Evolutionary conservation across 1,140 invertebrate species (phyloP).

Genomic region (Ceratosolen fusciceps): DNA sequence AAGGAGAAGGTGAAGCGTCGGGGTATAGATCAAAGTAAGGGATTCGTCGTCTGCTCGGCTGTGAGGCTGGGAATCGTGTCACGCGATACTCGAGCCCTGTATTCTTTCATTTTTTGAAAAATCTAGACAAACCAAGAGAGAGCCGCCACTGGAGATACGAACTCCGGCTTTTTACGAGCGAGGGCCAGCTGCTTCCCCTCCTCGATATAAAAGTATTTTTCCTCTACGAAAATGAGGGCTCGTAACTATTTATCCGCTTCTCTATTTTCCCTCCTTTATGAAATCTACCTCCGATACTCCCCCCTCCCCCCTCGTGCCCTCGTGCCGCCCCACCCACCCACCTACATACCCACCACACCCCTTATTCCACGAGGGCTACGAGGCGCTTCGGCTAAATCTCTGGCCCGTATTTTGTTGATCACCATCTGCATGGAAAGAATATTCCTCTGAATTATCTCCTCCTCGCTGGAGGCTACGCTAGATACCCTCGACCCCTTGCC

Average conservation of each 20-base stretch:
- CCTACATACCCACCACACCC: too few relatives aligned
- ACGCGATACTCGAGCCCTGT: background rate
- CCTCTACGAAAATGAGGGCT: background rate
- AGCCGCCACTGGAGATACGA: background rate
- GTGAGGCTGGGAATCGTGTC: background rate
- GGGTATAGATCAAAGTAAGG: background rate
- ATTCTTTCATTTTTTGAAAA: background rate
- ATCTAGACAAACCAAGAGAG: background rate
- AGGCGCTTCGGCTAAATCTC: background rate
- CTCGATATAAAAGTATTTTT: slow-evolving; percentile 4
- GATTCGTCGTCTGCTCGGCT: background rate
- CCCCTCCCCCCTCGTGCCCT: too few relatives aligned
- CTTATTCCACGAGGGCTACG: too few relatives aligned
- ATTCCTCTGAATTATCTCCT: background rate
- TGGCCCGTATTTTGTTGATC: background rate
- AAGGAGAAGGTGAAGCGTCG: background rate
- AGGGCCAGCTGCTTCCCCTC: background rate
- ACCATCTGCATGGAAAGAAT: slow-evolving; percentile 11
- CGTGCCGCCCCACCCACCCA: too few relatives aligned
- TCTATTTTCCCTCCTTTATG: background rate
- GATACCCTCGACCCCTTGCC: background rate
- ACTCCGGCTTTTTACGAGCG: background rate
- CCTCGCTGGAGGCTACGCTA: background rate
- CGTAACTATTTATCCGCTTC: too few relatives aligned
- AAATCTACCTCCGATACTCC: background rate